Evolutionary conservation across 2,797 vertebrate species (phyloP).

Genomic region (Danio aesculapii): DNA sequence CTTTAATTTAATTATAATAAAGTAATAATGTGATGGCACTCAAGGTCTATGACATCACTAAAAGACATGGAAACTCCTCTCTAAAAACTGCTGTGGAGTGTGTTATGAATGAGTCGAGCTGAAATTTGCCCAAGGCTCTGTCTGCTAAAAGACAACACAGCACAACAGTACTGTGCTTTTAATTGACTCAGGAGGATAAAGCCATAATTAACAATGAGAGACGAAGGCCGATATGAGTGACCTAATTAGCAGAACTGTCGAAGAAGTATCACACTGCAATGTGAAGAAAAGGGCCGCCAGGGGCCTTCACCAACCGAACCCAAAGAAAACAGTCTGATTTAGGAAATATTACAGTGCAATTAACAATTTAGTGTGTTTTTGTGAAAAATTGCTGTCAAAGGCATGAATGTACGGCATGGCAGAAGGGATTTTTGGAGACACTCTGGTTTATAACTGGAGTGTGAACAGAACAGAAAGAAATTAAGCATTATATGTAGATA

Average conservation of each 20-base stretch:
- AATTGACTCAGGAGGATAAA: conserved; percentile 41
- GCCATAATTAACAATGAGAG: conserved; percentile 39
- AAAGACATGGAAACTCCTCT: not conserved
- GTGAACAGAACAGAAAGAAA: conserved; percentile 6
- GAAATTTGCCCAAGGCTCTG: not conserved
- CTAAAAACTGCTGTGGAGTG: not conserved
- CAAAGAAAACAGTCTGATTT: not conserved
- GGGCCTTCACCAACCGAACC: not conserved
- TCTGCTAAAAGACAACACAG: conserved; percentile 3
- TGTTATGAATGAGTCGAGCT: not conserved
- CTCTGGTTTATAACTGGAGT: not conserved
- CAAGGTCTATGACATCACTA: not conserved
- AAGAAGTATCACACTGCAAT: not conserved
- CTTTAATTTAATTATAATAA: no score
- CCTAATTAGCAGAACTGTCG: conserved; percentile 43
- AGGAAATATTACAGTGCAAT: not conserved
- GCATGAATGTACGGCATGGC: not conserved
- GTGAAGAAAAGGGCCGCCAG: not conserved
- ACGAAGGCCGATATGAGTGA: conserved; percentile 35
- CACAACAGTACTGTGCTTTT: conserved; percentile 22
- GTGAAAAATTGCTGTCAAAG: not conserved
- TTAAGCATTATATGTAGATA: not conserved
- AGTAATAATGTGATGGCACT: no score
- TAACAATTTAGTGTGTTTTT: not conserved
- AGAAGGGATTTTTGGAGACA: not conserved